Percentiles rank a stretch among this genome's conserved stretches.
Conservation (phyloP, 2,888 invertebrate species). For the Cantharis lateralis region DNA sequence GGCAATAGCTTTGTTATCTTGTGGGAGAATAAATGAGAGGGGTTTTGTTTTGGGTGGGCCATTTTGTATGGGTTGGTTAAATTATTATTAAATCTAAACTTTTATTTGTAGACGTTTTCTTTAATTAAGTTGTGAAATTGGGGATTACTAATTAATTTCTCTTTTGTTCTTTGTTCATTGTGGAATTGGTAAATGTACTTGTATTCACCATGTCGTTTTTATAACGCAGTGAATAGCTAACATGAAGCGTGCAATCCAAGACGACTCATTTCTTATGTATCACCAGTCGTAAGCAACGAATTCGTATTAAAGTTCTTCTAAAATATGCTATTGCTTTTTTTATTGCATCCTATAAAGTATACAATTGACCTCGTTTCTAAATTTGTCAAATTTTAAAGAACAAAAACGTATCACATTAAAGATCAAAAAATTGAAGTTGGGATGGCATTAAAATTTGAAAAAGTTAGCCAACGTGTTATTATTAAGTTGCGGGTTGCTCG, state of each 20-base stretch:
- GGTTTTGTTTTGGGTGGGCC: too few species aligned
- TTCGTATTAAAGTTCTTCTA: conserved; percentile 13
- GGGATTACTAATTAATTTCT: background rate
- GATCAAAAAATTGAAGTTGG: background rate
- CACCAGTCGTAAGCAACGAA: conserved; percentile 13
- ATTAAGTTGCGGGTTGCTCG: background rate
- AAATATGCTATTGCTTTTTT: conserved; percentile 14
- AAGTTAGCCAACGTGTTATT: background rate
- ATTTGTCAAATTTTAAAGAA: conserved; percentile 12
- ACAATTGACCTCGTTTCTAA: conserved; percentile 12
- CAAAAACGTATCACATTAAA: background rate
- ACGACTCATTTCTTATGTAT: conserved; percentile 15
- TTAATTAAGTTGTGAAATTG: conserved; percentile 2
- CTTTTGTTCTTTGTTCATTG: background rate
- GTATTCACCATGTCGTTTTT: conserved; percentile 4
- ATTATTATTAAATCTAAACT: background rate
- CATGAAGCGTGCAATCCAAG: conserved; percentile 7
- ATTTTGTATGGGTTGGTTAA: background rate
- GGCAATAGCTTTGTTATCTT: too few species aligned
- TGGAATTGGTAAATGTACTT: conserved; percentile 2
- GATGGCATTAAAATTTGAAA: background rate
- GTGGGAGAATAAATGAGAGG: too few species aligned
- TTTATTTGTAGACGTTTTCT: background rate
- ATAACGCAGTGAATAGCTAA: conserved; percentile 4
- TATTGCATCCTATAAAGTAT: conserved; percentile 9